A percentile compares a stretch with the other conserved stretches of the same genome.
Evolutionary conservation across 2,797 vertebrate species (phyloP).

Genomic region (Hephaestus fuliginosus): DNA sequence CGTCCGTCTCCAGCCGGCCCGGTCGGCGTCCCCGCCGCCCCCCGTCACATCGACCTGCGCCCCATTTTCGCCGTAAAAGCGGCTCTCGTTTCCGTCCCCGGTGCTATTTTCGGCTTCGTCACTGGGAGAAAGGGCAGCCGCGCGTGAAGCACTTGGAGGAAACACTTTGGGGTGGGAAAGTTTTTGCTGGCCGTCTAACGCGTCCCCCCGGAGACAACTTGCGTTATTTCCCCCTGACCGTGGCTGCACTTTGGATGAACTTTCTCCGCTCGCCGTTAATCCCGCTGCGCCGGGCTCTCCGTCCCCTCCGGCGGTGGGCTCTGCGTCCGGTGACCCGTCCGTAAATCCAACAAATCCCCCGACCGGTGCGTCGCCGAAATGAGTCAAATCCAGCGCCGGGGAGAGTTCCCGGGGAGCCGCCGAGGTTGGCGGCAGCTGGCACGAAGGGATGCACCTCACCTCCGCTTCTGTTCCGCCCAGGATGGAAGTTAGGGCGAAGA

Average conservation of each 20-base stretch:
- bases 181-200: slow-evolving; percentile 50
- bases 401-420: slow-evolving; percentile 58
- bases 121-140: not conserved
- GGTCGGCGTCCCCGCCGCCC: slow-evolving; percentile 34
- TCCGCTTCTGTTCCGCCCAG: slow-evolving; percentile 83
- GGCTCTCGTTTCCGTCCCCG: not conserved
- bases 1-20: slow-evolving; percentile 51
- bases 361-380: slow-evolving; percentile 57
- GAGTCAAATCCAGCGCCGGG: slow-evolving; percentile 51
- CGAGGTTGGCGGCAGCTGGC: slow-evolving; percentile 68
- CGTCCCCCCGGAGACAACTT: slow-evolving; percentile 46
- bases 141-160: slow-evolving; percentile 20
- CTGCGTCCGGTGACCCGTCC: slow-evolving; percentile 41
- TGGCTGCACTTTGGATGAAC: slow-evolving; percentile 67
- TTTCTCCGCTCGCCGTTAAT: slow-evolving; percentile 65
- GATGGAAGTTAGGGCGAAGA: slow-evolving; percentile 80
- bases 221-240: slow-evolving; percentile 33
- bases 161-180: slow-evolving; percentile 60
- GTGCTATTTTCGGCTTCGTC: slow-evolving; percentile 25
- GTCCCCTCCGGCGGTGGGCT: slow-evolving; percentile 20
- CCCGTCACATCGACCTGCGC: slow-evolving; percentile 17
- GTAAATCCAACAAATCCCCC: slow-evolving; percentile 67
- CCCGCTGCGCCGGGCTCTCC: slow-evolving; percentile 49
- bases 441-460: slow-evolving; percentile 86
- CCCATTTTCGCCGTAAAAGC: slow-evolving; percentile 23